phyloP scores from a whole-genome alignment of 2,888 invertebrate genomes.

The Limnephilus lunatus region DNA sequence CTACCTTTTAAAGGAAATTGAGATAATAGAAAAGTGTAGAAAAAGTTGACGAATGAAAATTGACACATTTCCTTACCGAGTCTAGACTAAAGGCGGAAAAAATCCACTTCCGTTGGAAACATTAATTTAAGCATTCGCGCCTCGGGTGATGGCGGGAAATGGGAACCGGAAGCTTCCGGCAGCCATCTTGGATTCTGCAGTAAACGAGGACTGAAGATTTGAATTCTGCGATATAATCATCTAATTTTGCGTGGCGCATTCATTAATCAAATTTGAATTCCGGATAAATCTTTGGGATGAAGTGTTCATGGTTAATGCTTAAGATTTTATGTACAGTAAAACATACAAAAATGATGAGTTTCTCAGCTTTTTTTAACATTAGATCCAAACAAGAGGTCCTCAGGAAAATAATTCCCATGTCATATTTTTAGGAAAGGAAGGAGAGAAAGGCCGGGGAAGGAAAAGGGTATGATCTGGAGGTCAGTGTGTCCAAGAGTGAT shows the following conservation, averaged over 20 bases:
- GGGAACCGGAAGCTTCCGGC: conserved; percentile 54
- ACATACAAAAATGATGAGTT: neutral
- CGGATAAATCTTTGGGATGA: neutral
- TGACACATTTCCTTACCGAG: conserved; percentile 51
- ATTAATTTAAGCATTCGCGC: conserved; percentile 61
- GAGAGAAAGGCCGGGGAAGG: no score
- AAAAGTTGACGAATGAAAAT: conserved; percentile 45
- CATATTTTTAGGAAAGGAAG: no score
- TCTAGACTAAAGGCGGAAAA: conserved; percentile 49
- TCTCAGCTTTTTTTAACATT: no score
- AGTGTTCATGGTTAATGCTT: neutral
- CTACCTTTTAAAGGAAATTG: neutral
- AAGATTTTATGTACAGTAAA: neutral
- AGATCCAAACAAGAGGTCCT: no score
- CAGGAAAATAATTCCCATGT: no score
- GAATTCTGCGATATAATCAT: neutral
- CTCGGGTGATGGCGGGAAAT: conserved; percentile 50
- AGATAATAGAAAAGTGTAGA: conserved; percentile 21
- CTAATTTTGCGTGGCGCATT: neutral
- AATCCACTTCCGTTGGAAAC: conserved; percentile 57
- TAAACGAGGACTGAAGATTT: conserved; percentile 22
- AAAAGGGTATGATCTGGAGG: no score
- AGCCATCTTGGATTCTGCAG: conserved; percentile 56
- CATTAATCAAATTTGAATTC: neutral
- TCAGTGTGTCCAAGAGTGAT: no score